Conservation (phyloP, 2,888 invertebrate species). For the Orchesella flavescens region DNA sequence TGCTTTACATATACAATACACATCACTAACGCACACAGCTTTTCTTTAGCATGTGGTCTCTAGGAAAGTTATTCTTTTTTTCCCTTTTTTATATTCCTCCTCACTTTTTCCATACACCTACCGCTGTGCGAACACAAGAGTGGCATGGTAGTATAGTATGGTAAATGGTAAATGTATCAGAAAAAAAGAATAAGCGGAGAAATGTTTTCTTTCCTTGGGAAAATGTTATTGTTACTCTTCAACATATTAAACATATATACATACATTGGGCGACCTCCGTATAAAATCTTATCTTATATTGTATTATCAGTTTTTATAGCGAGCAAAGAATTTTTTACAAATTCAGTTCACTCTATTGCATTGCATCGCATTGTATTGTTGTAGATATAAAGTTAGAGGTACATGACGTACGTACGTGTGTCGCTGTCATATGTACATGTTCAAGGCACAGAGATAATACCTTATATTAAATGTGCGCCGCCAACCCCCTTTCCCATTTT, state of each 20-base stretch:
- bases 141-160: constrained; percentile 40
- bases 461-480: background rate
- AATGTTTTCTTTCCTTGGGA: constrained; percentile 53
- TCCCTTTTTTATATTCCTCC: constrained; percentile 32
- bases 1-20: constrained; percentile 46
- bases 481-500: constrained; percentile 55
- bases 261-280: background rate
- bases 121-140: constrained; percentile 47
- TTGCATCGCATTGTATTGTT: no score
- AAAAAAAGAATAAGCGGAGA: constrained; percentile 48
- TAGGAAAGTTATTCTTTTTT: constrained; percentile 58
- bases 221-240: constrained; percentile 62
- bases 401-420: no score
- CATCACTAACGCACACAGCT: background rate
- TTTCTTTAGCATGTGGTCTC: constrained; percentile 55
- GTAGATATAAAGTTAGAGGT: background rate
- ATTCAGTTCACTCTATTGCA: no score
- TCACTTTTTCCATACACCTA: constrained; percentile 44
- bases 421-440: background rate
- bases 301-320: background rate
- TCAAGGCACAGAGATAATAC: background rate
- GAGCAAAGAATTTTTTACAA: background rate
- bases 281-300: background rate
- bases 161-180: constrained; percentile 59
- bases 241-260: constrained; percentile 39